Percentiles rank a stretch among this genome's conserved stretches.
Conservation (phyloP, 2,888 invertebrate species). For the Lasioglossum vierecki region DNA sequence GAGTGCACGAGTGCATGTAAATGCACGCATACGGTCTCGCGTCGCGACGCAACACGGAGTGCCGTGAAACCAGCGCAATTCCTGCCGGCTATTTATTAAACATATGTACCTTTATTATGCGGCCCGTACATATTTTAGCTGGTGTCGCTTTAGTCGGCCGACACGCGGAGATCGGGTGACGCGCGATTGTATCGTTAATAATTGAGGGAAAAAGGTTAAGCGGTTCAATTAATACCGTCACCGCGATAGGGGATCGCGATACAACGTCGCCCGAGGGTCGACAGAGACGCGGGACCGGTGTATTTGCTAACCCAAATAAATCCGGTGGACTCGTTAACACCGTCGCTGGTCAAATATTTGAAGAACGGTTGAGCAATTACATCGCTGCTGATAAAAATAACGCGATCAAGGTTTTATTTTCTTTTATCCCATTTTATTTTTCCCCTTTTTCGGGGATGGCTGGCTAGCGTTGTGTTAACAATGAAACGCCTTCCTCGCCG, state of each 20-base stretch:
- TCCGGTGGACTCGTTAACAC: constrained; percentile 47
- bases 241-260: constrained; percentile 19
- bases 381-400: constrained; percentile 21
- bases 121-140: constrained; percentile 77
- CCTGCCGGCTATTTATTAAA: constrained; percentile 77
- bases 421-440: not conserved
- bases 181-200: constrained; percentile 61
- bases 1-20: not conserved
- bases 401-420: constrained; percentile 3
- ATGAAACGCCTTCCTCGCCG: not conserved
- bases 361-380: constrained; percentile 15
- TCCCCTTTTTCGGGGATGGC: not conserved
- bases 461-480: not conserved
- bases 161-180: constrained; percentile 36
- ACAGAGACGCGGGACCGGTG: not conserved
- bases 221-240: constrained; percentile 42
- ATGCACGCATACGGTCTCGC: not conserved
- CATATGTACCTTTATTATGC: constrained; percentile 79
- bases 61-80: constrained; percentile 50
- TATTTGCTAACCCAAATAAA: constrained; percentile 39
- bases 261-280: constrained; percentile 27
- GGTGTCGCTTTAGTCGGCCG: constrained; percentile 63
- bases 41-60: constrained; percentile 11
- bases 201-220: constrained; percentile 60
- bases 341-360: constrained; percentile 43